phyloP scores from a whole-genome alignment of 2,797 vertebrate species.

The Bovichtus diacanthus region DNA sequence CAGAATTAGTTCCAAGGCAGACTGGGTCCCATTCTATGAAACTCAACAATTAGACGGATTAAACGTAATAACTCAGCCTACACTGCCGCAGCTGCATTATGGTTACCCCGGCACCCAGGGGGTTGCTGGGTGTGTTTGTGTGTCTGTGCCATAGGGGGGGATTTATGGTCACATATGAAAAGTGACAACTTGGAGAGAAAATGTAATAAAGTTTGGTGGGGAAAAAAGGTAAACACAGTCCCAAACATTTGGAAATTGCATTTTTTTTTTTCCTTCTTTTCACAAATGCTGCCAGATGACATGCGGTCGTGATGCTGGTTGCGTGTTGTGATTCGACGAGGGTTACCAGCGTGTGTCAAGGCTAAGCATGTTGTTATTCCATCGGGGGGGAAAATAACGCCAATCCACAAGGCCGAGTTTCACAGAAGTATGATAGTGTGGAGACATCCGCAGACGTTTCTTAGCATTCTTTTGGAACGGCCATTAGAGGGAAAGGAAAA shows the following conservation, averaged over 20 bases:
- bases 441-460: conserved; percentile 3
- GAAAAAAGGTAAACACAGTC: conserved; percentile 44
- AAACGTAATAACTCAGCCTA: conserved; percentile 80
- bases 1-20: conserved; percentile 86
- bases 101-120: conserved; percentile 70
- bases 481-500: conserved; percentile 32
- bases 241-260: conserved; percentile 35
- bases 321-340: conserved; percentile 33
- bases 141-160: conserved; percentile 30
- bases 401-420: background rate
- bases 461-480: background rate
- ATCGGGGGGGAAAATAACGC: conserved; percentile 15
- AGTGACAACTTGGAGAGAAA: conserved; percentile 65
- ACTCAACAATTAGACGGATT: conserved; percentile 86
- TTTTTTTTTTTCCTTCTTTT: conserved; percentile 39
- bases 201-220: conserved; percentile 49
- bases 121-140: conserved; percentile 37
- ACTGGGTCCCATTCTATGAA: conserved; percentile 82
- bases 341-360: conserved; percentile 15
- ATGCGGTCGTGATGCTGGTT: conserved; percentile 38
- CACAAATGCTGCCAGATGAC: conserved; percentile 15
- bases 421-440: background rate
- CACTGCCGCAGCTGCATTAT: conserved; percentile 77
- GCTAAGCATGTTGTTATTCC: background rate
- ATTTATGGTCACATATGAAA: conserved; percentile 65